phyloP scores from a whole-genome alignment of 2,113 vertebrate species.

The Penelope pileata region DNA sequence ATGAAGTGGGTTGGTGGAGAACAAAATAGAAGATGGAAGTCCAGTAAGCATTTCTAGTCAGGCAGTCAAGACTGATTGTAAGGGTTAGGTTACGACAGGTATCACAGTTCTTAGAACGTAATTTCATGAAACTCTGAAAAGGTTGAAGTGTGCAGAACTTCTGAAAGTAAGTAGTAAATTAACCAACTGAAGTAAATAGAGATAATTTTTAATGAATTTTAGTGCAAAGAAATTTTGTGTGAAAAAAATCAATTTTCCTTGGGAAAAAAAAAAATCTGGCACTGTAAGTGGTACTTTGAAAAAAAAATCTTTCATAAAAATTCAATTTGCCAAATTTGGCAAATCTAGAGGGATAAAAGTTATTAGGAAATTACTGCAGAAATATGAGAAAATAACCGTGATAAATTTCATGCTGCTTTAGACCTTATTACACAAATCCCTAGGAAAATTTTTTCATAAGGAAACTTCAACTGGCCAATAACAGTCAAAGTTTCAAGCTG shows the following conservation, averaged over 20 bases:
- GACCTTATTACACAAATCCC: not conserved
- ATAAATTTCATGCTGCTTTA: not conserved
- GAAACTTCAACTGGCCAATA: not conserved
- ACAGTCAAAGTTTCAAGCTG: not conserved
- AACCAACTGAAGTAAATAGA: not conserved
- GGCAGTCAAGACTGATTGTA: not conserved
- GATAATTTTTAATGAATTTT: not conserved
- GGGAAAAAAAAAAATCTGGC: not conserved
- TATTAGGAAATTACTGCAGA: not conserved
- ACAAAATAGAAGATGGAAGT: not conserved
- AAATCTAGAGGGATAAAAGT: slow-evolving; percentile 3
- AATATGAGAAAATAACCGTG: not conserved
- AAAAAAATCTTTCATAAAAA: not conserved
- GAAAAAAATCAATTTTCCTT: not conserved
- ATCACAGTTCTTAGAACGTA: not conserved
- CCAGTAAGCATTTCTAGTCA: not conserved
- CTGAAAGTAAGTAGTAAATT: not conserved
- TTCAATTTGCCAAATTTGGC: not conserved
- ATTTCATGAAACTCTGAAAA: not conserved
- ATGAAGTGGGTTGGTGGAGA: not conserved
- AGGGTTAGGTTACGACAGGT: too few species aligned
- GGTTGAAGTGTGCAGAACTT: not conserved
- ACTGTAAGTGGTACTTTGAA: not conserved
- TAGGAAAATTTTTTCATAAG: not conserved
- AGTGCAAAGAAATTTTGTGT: not conserved